Evolutionary conservation across 2,113 vertebrate genomes (phyloP).

Genomic region (Urocynchramus pylzowi): DNA sequence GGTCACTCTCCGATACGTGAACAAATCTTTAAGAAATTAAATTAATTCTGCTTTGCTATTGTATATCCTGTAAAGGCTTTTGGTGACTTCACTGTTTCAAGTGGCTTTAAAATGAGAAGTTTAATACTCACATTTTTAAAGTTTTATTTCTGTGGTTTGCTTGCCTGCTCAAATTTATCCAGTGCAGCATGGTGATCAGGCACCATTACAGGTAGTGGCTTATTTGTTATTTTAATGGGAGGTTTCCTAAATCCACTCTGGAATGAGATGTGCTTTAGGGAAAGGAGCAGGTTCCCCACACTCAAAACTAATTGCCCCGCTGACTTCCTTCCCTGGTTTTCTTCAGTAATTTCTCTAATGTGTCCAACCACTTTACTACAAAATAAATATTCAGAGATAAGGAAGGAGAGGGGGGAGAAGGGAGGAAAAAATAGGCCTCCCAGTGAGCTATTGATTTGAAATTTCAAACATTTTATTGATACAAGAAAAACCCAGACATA

Average conservation of each 20-base stretch:
- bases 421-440: conserved; percentile 37
- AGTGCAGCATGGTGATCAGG: conserved; percentile 75
- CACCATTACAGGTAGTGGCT: conserved; percentile 78
- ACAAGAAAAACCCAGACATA: conserved; percentile 65
- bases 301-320: conserved; percentile 71
- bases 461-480: conserved; percentile 73
- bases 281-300: conserved; percentile 76
- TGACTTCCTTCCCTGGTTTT: conserved; percentile 74
- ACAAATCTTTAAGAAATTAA: not conserved
- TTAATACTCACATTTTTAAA: not conserved
- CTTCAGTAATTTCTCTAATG: conserved; percentile 79
- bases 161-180: conserved; percentile 80
- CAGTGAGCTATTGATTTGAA: conserved; percentile 72
- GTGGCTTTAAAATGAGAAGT: not conserved
- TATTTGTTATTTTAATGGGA: conserved; percentile 81
- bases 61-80: not conserved
- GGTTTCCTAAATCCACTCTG: conserved; percentile 80
- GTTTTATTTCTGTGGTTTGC: not conserved
- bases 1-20: not conserved
- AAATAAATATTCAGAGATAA: conserved; percentile 80
- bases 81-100: not conserved
- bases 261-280: conserved; percentile 74
- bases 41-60: not conserved
- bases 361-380: conserved; percentile 74
- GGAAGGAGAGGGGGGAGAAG: not conserved